These are phyloP conservation scores for Triplophysa yarkandensis DNA, from an alignment of 2,797 vertebrate genomes.

Conservation along the genomic window DNA sequence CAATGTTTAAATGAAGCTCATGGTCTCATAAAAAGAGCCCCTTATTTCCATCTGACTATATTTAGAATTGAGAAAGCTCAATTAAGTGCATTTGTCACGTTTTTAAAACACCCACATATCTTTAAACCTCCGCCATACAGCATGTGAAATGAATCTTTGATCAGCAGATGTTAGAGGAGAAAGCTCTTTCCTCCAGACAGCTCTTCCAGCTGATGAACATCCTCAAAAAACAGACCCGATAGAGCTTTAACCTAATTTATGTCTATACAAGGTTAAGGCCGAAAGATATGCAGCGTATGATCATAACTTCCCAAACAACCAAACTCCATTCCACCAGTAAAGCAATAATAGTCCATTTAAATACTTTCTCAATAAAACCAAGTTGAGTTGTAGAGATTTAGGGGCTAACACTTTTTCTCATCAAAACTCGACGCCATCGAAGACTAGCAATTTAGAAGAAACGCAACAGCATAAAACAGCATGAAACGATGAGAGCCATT, in stretches of 20 bases:
- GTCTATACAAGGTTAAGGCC: constrained; percentile 25
- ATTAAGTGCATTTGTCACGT: constrained; percentile 8
- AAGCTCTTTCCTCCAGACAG: constrained; percentile 5
- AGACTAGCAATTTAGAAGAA: constrained; percentile 65
- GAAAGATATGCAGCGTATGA: background rate
- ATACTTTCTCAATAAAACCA: constrained; percentile 17
- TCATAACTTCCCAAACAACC: constrained; percentile 22
- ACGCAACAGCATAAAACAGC: constrained; percentile 55
- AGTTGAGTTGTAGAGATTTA: background rate
- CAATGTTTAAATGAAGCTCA: no score
- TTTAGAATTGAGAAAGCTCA: constrained; percentile 1
- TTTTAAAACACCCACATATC: background rate
- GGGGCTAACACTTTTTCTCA: constrained; percentile 16
- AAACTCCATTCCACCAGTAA: constrained; percentile 7
- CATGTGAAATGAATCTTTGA: background rate
- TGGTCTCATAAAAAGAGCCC: no score
- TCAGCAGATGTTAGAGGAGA: constrained; percentile 17
- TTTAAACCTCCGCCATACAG: background rate
- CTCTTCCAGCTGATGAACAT: constrained; percentile 8
- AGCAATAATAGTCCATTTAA: constrained; percentile 32
- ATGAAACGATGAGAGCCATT: constrained; percentile 65
- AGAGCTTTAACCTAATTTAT: constrained; percentile 26
- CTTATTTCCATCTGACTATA: background rate
- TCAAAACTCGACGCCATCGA: constrained; percentile 38
- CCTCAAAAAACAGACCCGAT: constrained; percentile 12